Conservation (phyloP, 2,113 vertebrate species). For the Pungitius pungitius region DNA sequence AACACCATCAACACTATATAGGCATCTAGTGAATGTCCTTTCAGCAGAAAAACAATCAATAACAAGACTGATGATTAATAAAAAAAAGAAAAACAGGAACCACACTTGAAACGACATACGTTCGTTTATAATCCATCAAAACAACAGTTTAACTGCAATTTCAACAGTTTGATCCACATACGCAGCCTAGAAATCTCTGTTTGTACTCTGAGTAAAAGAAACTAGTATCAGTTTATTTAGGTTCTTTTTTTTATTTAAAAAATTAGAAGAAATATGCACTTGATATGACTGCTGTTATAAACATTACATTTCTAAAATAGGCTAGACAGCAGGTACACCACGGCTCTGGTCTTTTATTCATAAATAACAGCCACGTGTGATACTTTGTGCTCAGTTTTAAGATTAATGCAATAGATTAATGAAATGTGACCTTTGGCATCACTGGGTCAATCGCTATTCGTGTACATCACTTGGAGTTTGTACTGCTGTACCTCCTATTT, state of each 20-base stretch:
- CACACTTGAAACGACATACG: constrained; percentile 2
- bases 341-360: constrained; percentile 10
- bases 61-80: constrained; percentile 15
- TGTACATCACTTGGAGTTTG: too few relatives aligned
- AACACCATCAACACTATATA: constrained; percentile 29
- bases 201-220: constrained; percentile 3
- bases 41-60: constrained; percentile 28
- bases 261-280: background rate
- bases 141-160: background rate
- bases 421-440: constrained; percentile 38
- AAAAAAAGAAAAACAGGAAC: constrained; percentile 22
- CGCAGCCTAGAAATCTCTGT: background rate
- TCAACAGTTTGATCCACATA: background rate
- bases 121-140: background rate
- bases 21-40: background rate
- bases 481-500: background rate
- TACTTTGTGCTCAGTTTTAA: background rate
- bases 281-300: background rate
- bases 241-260: too few relatives aligned
- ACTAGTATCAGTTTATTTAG: background rate
- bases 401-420: constrained; percentile 5
- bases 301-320: constrained; percentile 7
- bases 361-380: background rate
- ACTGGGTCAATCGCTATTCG: constrained; percentile 32
- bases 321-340: constrained; percentile 3